Evolutionary conservation across 2,888 invertebrate species (phyloP), one percentile per base, ranked within the genome.

Genomic region (Alloplasta piceator): DNA sequence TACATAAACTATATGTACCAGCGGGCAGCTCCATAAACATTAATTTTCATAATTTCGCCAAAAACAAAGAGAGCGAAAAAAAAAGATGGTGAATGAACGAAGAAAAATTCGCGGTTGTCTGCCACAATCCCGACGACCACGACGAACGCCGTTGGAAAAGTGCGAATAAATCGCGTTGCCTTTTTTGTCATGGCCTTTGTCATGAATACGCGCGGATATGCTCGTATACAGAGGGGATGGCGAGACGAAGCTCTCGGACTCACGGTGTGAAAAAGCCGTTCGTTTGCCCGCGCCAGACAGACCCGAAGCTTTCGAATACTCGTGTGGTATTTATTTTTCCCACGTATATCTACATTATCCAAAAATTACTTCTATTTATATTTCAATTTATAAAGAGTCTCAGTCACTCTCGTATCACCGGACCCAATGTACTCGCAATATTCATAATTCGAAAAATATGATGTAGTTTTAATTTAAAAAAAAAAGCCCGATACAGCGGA

Each of bases 111-210:
- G 84, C 86, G 86, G 80, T 74, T 52, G 84, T 63, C 74, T 80
- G 75, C 80, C 78, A 82, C 85, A 86, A 78, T 46, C 38, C 16
- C 43, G 64, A 46, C 63, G 60, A 64, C 58, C 60, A 55, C 80
- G 79, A 75, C 72, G 80, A 78, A 56, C 75, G 84, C 80, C 85
- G 83, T 83, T 86, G 89, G 87, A 89, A 91, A 91, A 91, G 91
- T 90, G 90, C 88, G 89, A 90, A 91, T 91, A 91, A 91, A 91
- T 91, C 91, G 91, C 87, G 87, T 82, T 87, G 88, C 87, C 89
- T 90, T 48, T 64, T 64, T 91, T 90, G 90, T 91, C 91, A 90
- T 61, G 50, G 73, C 64, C 67, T 77, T 67, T 75, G 67, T 74
- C 50, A 68, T 48, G 72, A 55, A 81, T 71, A 73, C 68, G 38